These are phyloP conservation scores for Lasiommata megera DNA, from an alignment of 2,888 invertebrate species.

Conservation along the genomic window DNA sequence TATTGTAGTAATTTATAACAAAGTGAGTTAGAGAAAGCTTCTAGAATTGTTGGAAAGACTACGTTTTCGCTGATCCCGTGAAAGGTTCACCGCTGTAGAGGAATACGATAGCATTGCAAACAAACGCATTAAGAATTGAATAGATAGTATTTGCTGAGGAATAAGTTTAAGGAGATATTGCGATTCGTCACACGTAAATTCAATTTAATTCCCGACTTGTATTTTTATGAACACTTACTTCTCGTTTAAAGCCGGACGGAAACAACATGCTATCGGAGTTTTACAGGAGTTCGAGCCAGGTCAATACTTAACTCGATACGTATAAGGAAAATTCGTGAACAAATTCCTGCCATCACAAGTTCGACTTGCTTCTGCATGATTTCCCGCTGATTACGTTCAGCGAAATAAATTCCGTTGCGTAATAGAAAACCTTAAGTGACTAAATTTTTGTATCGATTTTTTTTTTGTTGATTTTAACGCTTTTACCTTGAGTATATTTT, in stretches of 20 bases:
- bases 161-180: too few relatives aligned
- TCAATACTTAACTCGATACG: slow-evolving; percentile 5
- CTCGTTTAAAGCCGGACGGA: background rate
- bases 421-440: slow-evolving; percentile 35
- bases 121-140: too few relatives aligned
- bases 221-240: too few relatives aligned
- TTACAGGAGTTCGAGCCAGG: background rate
- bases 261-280: background rate
- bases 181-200: too few relatives aligned
- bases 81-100: too few relatives aligned
- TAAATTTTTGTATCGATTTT: slow-evolving; percentile 3
- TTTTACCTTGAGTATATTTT: background rate
- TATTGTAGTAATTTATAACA: too few relatives aligned
- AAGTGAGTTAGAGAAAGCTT: too few relatives aligned
- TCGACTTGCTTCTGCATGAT: slow-evolving; percentile 63
- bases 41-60: too few relatives aligned
- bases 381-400: slow-evolving; percentile 58
- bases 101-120: too few relatives aligned
- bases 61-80: too few relatives aligned
- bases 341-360: slow-evolving; percentile 58
- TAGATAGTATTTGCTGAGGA: too few relatives aligned
- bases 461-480: background rate
- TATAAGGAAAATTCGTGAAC: slow-evolving; percentile 42
- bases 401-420: slow-evolving; percentile 53
- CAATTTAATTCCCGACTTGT: too few relatives aligned